These are phyloP conservation scores for Oconnorella tubifera DNA, from an alignment of 2,888 invertebrate species.

Conservation along the genomic window DNA sequence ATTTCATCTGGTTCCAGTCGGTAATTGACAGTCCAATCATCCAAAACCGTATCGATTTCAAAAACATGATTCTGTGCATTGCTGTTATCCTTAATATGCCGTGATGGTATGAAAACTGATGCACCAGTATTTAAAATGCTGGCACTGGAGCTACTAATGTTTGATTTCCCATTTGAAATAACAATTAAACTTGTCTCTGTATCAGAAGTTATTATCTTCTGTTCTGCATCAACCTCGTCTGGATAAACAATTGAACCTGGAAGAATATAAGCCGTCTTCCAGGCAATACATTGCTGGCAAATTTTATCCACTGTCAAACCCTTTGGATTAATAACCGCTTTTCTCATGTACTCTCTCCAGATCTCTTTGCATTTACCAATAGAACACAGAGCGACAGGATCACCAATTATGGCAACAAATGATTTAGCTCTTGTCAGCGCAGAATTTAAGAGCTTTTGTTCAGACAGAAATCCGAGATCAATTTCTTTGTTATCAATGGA, in stretches of 20 bases:
- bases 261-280: neutral
- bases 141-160: neutral
- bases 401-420: constrained; percentile 70
- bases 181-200: neutral
- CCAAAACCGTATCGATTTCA: constrained; percentile 10
- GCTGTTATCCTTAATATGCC: too few species aligned
- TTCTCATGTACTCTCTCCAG: constrained; percentile 23
- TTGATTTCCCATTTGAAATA: neutral
- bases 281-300: neutral
- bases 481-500: neutral
- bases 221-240: too few species aligned
- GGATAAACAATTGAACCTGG: too few species aligned
- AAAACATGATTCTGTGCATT: neutral
- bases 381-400: constrained; percentile 76
- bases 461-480: constrained; percentile 49
- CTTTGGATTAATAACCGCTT: neutral
- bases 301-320: neutral
- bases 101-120: neutral
- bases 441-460: constrained; percentile 51
- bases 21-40: constrained; percentile 37
- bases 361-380: constrained; percentile 69
- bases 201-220: neutral
- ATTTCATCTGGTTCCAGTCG: constrained; percentile 41
- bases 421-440: constrained; percentile 51
- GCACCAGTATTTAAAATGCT: neutral